Evolutionary conservation across 2,888 invertebrate genomes (phyloP), one percentile per base, ranked within the genome.

Genomic region (Mesoligia furuncula): DNA sequence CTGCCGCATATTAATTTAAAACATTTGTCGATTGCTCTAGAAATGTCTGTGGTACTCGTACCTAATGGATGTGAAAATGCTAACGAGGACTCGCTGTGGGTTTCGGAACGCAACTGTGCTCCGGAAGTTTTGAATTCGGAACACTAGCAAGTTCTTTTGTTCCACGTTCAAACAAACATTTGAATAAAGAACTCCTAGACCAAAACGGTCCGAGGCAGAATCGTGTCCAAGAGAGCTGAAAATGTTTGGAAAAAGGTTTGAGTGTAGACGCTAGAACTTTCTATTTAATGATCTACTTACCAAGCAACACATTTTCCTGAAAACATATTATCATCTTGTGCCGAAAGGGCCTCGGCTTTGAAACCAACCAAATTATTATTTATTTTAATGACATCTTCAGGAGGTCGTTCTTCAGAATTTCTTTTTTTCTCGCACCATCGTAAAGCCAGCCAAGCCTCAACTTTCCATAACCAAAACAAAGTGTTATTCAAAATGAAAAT

Each of bases 91-190:
- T 66, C 48, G 70, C 36, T 61, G 59, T 17, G 57, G 67, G 27
- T 68, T 80, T 81, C 36, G 15, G 48, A 77, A 71, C 27, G 48
- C 82, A 68, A 81, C 71, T 68, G 67, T 51, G 48, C 17, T 48
- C 36, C 67, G 67, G 62, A 77, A 83, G 69, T 80, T 83, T 70
- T 70, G 68, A 80, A 80, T 80, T 80, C 24, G 54, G 64, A 76
- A 65, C 67, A 39, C 67, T 54, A 65, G 54, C 64, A 62, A 61
- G 54, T 66, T 11, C 61, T 82, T 73, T 83, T 80, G 80, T 83
- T 70, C 31, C 57, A 13, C 17, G n/a, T 83, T 83, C n/a, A 31
- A 67, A 80, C 45, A 73, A 76, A 80, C 36, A 83, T 73, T 83
- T 83, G 73, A 71, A 76, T 70, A 39, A 27, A 79, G 65, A 79